Evolutionary conservation across 1,140 invertebrate genomes (phyloP).

Genomic region (Aphelenchoides avenae): DNA sequence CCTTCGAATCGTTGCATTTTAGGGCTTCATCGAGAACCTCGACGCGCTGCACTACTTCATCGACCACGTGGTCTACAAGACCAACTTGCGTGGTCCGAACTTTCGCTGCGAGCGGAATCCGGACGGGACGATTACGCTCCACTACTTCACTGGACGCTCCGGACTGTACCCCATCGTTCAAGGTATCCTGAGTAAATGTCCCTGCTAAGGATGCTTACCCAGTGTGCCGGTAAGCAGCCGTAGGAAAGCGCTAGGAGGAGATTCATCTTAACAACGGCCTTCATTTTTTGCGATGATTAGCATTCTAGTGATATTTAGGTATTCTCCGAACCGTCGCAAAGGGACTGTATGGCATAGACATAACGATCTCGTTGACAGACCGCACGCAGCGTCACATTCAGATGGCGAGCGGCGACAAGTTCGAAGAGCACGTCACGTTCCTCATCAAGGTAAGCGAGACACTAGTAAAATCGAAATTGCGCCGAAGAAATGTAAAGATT

Average conservation of each 20-base stretch:
- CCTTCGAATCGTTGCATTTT: not conserved
- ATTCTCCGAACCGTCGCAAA: slow-evolving; percentile 55
- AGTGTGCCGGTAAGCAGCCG: no score
- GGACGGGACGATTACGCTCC: slow-evolving; percentile 58
- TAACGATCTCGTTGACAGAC: slow-evolving; percentile 48
- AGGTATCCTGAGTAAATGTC: no score
- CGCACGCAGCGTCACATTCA: slow-evolving; percentile 51
- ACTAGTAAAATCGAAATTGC: no score
- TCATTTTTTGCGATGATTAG: no score
- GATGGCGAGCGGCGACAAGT: slow-evolving; percentile 33
- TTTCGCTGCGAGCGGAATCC: slow-evolving; percentile 59
- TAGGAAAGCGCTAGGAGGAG: no score
- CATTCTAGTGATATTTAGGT: no score
- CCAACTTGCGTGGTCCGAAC: slow-evolving; percentile 51
- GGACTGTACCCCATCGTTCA: slow-evolving; percentile 61
- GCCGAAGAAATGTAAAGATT: no score
- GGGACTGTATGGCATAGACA: slow-evolving; percentile 55
- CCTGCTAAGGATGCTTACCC: no score
- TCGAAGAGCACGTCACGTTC: slow-evolving; percentile 49
- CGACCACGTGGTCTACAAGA: slow-evolving; percentile 58
- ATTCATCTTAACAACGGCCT: no score
- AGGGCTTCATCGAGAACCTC: slow-evolving; percentile 55
- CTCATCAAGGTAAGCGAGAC: slow-evolving; percentile 39
- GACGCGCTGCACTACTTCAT: slow-evolving; percentile 56
- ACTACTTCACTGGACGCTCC: slow-evolving; percentile 60